Percentiles rank a stretch among this genome's conserved stretches.
These are phyloP conservation scores for Ceuthmochares aereus DNA, from an alignment of 2,113 vertebrate genomes.

Conservation along the genomic window DNA sequence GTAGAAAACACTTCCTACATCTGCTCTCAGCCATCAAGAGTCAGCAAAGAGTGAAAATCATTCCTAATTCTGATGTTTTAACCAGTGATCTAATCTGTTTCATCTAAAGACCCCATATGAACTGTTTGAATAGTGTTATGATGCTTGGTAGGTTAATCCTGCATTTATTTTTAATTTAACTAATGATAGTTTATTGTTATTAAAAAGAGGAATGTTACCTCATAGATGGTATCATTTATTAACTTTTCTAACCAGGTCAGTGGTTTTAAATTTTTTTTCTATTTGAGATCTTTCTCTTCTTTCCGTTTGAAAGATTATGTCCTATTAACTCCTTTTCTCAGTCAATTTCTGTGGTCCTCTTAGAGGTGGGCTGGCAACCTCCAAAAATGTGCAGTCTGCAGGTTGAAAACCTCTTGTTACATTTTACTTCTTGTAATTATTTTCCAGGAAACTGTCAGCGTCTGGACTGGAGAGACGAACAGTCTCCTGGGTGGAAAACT, in stretches of 20 bases:
- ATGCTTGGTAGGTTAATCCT: not conserved
- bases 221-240: not conserved
- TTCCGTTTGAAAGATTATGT: not conserved
- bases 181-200: constrained; percentile 30
- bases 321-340: not conserved
- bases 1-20: not conserved
- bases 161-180: constrained; percentile 43
- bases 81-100: not conserved
- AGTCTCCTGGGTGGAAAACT: no score
- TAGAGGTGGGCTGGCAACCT: not conserved
- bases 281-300: not conserved
- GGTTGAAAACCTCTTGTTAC: not conserved
- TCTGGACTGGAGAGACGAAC: no score
- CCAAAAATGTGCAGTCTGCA: not conserved
- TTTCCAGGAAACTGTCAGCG: no score
- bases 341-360: not conserved
- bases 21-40: not conserved
- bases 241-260: not conserved
- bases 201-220: not conserved
- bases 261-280: not conserved
- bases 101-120: not conserved
- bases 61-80: not conserved
- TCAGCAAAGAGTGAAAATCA: not conserved
- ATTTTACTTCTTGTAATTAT: not conserved
- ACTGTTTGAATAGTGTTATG: not conserved